Evolutionary conservation across 2,797 vertebrate genomes (phyloP), one percentile per base, ranked within the genome.

Genomic region (Chanos chanos): DNA sequence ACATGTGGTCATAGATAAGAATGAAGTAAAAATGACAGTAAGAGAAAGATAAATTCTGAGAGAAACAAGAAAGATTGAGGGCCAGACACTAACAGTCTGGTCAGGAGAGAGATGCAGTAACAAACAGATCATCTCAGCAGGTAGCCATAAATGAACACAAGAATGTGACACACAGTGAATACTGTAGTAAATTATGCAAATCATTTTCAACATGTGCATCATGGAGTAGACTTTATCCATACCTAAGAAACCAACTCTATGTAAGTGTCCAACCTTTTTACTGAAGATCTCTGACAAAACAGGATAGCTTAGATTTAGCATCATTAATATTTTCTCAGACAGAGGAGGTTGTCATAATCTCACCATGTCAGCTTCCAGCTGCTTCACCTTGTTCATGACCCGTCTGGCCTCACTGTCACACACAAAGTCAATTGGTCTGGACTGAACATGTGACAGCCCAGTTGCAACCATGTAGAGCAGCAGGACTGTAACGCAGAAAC

Each of bases 391-490:
- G 64, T 86, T 85, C 75, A 86, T 67, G 48, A 68, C 70, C 71
- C 74, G 82, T 68, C 86, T 83, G 63, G 79, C 74, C 0, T 68
- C 48, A 62, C 59, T 78, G 57, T 76, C 74, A 59, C 87, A 90
- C 64, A 89, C 78, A 81, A 88, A 89, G 19, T 80, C 80, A 54
- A 72, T 61, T 4, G 82, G 79, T 73, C 78, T 84, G 60, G 81
- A 68, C 66, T 77, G 66, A 51, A 70, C 71, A 58, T 76, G 75
- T 71, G 72, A 72, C 61, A 84, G 66, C 74, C 84, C 70, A 52
- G 68, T 84, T 52, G 77, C 77, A 58, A 84, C 68, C 77, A 82
- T 45, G 67, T 80, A 84, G 66, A 88, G 73, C 66, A 87, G 74
- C 68, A 86, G 73, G 50, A 68, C 50, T n/a, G n/a, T n/a, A n/a